Base-by-base conservation (phyloP, 2,888 invertebrate species). In the Yponomeuta plumbellus region DNA sequence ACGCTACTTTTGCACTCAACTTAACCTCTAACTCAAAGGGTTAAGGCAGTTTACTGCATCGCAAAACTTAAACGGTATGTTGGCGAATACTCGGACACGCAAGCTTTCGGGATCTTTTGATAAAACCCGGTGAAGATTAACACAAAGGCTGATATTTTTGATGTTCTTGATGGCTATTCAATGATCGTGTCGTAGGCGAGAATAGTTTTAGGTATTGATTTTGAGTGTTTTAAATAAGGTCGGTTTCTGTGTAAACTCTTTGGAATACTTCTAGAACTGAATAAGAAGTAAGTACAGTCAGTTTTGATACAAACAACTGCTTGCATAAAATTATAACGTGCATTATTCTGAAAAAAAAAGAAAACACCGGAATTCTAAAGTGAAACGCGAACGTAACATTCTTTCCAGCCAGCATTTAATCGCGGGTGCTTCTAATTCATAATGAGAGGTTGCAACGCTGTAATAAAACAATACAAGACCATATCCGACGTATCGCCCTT, bases 361-460 rank as follows among this genome's bases (percentile, higher is more conserved):
- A 22, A 63, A 44, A 3, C 44, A 11, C 5, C 21, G 63, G 63
- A 63, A 63, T 52, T 63, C 63, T 44, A 52, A 63, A 63, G 20
- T 63, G 44, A 22, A 40, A 61, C 61, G 23, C 34, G 57, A 6
- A 61, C 17, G 39, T 22, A 40, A 26, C 63, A 63, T 52, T 40
- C 63, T 22, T 20, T 34, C 62, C 62, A 64, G 66, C 67, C 68
- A 63, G 44, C 62, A 67, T 52, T 62, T 66, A 68, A 20, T 57
- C 58, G 68, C 68, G 69, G 73, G 79, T 87, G 86, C 76, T 75
- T 80, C 85, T 84, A 87, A 87, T 87, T 80, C 80, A 75, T 87
- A 87, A 87, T 87, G 77, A 86, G 77, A 68, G 86, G 87, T 80
- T 86, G 75, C 40, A 52, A 22, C 39, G 21, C 20, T 71, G 69